These are phyloP conservation scores for Matsumurasca onukii DNA, from an alignment of 1,140 invertebrate species.

Conservation along the genomic window DNA sequence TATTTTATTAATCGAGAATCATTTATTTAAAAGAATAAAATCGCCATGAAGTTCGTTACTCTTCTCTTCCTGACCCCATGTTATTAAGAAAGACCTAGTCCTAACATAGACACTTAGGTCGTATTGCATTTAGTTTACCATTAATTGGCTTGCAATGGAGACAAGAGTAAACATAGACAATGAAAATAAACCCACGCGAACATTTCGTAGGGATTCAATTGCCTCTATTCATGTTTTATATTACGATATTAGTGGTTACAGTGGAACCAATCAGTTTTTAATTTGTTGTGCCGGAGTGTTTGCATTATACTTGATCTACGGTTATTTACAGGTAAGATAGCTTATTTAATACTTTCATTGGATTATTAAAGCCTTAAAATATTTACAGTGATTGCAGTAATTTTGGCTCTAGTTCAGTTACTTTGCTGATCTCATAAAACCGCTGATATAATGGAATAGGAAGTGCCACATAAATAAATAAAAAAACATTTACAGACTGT, in stretches of 20 bases:
- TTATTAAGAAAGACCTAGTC: too few relatives aligned
- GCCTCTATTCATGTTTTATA: constrained; percentile 61
- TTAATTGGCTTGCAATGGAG: too few relatives aligned
- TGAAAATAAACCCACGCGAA: too few relatives aligned
- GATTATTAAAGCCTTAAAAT: not conserved
- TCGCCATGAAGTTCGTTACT: too few relatives aligned
- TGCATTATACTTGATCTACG: constrained; percentile 86
- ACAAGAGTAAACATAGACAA: too few relatives aligned
- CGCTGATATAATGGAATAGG: not conserved
- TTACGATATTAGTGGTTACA: constrained; percentile 68
- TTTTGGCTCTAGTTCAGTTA: not conserved
- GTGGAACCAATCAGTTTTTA: constrained; percentile 69
- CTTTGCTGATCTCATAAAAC: not conserved
- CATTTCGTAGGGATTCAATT: too few relatives aligned
- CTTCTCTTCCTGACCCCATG: too few relatives aligned
- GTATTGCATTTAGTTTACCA: too few relatives aligned
- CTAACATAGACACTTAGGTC: too few relatives aligned
- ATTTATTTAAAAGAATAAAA: too few relatives aligned
- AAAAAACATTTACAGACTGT: not conserved
- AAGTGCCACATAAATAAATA: not conserved
- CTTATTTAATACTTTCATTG: constrained; percentile 29
- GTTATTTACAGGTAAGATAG: constrained; percentile 73
- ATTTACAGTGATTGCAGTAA: constrained; percentile 1
- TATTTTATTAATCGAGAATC: too few relatives aligned
- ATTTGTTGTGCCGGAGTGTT: constrained; percentile 79